A percentile compares a stretch with the other conserved stretches of the same genome.
These are phyloP conservation scores for Crematogaster levior DNA, from an alignment of 2,888 invertebrate species.

Conservation along the genomic window DNA sequence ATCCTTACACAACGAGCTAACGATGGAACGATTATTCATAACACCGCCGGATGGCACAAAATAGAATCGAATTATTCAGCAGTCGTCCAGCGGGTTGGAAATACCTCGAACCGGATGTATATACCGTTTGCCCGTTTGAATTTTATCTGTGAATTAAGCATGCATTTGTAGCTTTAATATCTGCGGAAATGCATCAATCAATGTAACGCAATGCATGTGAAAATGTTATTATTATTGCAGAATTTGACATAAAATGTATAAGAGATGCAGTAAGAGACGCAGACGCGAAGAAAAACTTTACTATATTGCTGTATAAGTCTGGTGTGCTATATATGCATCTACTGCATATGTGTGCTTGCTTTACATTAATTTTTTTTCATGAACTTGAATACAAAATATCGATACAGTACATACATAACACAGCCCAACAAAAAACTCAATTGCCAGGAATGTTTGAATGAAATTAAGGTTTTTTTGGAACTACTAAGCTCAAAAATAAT, in stretches of 20 bases:
- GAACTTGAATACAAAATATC: too few relatives aligned
- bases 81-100: background rate
- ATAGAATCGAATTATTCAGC: conserved; percentile 25
- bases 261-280: too few relatives aligned
- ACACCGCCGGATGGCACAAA: conserved; percentile 9
- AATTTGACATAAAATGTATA: background rate
- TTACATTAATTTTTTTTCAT: background rate
- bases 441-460: too few relatives aligned
- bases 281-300: background rate
- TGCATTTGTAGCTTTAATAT: background rate
- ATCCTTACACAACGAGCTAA: conserved; percentile 24
- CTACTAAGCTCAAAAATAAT: too few relatives aligned
- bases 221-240: background rate
- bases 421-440: too few relatives aligned
- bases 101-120: background rate
- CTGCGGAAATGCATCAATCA: background rate
- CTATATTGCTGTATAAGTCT: background rate
- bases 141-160: conserved; percentile 9
- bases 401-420: background rate
- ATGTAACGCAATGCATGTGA: background rate
- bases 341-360: background rate
- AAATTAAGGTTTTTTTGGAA: too few relatives aligned
- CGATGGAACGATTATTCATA: conserved; percentile 41
- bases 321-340: background rate
- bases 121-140: background rate